Evolutionary conservation across 2,888 invertebrate species (phyloP).

Genomic region (Mythimna albipuncta): DNA sequence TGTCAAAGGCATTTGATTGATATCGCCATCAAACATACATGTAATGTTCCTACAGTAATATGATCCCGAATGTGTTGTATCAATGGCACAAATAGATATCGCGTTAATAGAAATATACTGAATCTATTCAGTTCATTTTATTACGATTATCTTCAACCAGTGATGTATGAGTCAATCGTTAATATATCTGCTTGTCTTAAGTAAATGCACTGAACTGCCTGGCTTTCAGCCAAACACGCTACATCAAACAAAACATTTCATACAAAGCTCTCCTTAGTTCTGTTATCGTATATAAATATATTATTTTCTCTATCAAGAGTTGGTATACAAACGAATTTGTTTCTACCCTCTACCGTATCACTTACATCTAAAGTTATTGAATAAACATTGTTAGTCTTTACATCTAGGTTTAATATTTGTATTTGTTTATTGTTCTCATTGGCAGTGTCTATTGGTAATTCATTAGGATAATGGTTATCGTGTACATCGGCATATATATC

Average conservation of each 20-base stretch:
- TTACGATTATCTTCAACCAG: constrained; percentile 38
- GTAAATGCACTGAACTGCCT: constrained; percentile 77
- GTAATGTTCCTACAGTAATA: not conserved
- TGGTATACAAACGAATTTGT: constrained; percentile 86
- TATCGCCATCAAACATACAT: constrained; percentile 5
- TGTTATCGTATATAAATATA: constrained; percentile 90
- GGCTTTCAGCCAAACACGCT: constrained; percentile 71
- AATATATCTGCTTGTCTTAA: constrained; percentile 53
- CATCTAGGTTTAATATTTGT: constrained; percentile 89
- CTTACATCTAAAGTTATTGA: constrained; percentile 88
- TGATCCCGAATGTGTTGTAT: not conserved
- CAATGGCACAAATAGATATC: constrained; percentile 4
- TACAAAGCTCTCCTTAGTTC: constrained; percentile 88
- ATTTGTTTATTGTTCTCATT: constrained; percentile 88
- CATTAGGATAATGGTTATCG: constrained; percentile 69
- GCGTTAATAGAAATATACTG: constrained; percentile 20
- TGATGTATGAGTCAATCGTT: constrained; percentile 54
- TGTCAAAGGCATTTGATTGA: constrained; percentile 53
- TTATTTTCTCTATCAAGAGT: constrained; percentile 83
- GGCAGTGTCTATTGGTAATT: constrained; percentile 70
- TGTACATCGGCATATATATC: constrained; percentile 77
- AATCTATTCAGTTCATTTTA: constrained; percentile 34
- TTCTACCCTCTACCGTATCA: constrained; percentile 78
- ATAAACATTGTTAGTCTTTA: constrained; percentile 88
- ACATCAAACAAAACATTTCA: constrained; percentile 64